Evolutionary conservation across 2,888 invertebrate species (phyloP).

Genomic region (Zhuqinia jingwanae): DNA sequence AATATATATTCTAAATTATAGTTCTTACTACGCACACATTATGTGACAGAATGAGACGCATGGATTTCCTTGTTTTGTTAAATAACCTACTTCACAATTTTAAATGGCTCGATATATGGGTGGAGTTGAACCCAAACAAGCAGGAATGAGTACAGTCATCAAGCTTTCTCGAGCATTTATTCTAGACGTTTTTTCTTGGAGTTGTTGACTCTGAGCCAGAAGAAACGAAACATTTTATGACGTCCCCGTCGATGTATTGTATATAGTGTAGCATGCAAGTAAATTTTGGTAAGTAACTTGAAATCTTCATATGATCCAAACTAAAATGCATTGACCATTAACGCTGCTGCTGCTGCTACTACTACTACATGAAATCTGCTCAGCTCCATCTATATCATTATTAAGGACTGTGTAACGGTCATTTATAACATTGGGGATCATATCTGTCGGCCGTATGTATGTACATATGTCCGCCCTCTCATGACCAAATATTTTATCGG

Average conservation of each 20-base stretch:
- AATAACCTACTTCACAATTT: conserved; percentile 48
- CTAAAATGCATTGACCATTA: no score
- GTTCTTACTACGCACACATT: neutral
- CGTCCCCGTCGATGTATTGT: conserved; percentile 18
- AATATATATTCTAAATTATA: no score
- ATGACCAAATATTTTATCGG: no score
- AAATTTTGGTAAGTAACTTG: neutral
- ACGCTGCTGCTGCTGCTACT: no score
- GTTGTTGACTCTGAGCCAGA: conserved; percentile 51
- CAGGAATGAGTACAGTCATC: neutral
- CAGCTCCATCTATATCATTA: no score
- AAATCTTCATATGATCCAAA: neutral
- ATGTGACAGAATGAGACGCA: neutral
- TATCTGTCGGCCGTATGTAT: no score
- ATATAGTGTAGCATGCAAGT: neutral
- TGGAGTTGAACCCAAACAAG: conserved; percentile 23
- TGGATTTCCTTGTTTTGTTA: conserved; percentile 42
- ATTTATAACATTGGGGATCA: no score
- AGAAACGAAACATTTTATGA: conserved; percentile 28
- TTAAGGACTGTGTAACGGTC: no score
- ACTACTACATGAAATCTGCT: no score
- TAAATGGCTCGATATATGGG: conserved; percentile 22
- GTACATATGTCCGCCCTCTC: no score
- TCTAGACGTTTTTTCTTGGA: neutral
- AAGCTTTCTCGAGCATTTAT: neutral